phyloP scores from a whole-genome alignment of 2,888 invertebrate species.

The Lagria hirta region DNA sequence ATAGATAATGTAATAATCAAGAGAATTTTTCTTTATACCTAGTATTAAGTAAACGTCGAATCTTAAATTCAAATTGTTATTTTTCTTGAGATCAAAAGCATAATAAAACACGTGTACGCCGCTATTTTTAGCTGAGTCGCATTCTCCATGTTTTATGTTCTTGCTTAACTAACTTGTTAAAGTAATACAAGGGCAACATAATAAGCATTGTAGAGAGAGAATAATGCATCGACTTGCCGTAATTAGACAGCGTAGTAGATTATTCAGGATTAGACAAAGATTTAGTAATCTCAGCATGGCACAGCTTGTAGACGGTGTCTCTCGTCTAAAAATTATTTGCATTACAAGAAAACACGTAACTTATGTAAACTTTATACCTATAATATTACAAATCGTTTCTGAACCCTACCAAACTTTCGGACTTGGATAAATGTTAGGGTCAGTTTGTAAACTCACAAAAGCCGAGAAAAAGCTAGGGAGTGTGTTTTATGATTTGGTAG shows the following conservation, averaged over 20 bases:
- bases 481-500: conserved; percentile 40
- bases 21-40: no score
- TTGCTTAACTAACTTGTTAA: no score
- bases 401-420: conserved; percentile 22
- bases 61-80: no score
- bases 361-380: conserved; percentile 35
- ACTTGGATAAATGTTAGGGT: conserved; percentile 42
- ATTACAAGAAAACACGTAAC: conserved; percentile 14
- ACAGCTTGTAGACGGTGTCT: conserved; percentile 1
- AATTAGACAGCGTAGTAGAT: conserved; percentile 16
- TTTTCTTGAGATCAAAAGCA: no score
- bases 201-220: no score
- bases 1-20: no score
- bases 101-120: no score
- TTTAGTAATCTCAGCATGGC: conserved; percentile 14
- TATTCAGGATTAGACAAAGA: conserved; percentile 15
- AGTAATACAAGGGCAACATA: no score
- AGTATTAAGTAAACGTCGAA: no score
- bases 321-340: conserved; percentile 1
- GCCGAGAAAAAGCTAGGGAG: conserved; percentile 33
- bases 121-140: no score
- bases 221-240: conserved; percentile 18
- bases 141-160: no score
- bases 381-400: conserved; percentile 34
- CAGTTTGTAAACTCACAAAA: conserved; percentile 41